phyloP scores from a whole-genome alignment of 2,888 invertebrate species.

The Stictocephala bisonia region DNA sequence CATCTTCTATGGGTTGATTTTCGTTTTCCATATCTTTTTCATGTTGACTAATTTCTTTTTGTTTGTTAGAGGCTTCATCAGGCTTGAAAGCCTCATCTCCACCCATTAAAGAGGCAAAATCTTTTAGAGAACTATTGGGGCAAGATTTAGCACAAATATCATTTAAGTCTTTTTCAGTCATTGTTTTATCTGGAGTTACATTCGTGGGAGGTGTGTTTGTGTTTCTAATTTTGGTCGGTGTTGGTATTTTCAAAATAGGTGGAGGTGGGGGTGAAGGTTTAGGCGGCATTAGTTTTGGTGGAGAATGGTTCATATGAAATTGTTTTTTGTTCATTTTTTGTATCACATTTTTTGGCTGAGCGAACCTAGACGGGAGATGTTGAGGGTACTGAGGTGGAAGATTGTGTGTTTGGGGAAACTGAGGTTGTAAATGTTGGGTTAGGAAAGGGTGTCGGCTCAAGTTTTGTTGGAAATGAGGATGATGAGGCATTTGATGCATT shows the following conservation, averaged over 20 bases:
- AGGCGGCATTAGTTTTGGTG: slow-evolving; percentile 60
- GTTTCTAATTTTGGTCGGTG: slow-evolving; percentile 40
- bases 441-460: slow-evolving; percentile 17
- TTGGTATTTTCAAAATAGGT: slow-evolving; percentile 48
- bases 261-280: slow-evolving; percentile 13
- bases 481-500: background rate
- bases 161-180: slow-evolving; percentile 66
- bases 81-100: slow-evolving; percentile 53
- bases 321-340: slow-evolving; percentile 5
- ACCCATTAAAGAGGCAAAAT: slow-evolving; percentile 68
- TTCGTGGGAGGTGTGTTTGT: background rate
- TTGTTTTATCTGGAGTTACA: slow-evolving; percentile 53
- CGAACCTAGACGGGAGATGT: slow-evolving; percentile 4
- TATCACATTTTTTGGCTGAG: slow-evolving; percentile 20
- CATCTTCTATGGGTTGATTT: slow-evolving; percentile 5
- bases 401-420: background rate
- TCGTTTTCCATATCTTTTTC: background rate
- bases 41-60: background rate
- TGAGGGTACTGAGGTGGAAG: slow-evolving; percentile 27
- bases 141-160: slow-evolving; percentile 66
- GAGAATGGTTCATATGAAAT: background rate
- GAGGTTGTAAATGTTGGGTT: slow-evolving; percentile 33
- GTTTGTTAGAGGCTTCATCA: slow-evolving; percentile 1
- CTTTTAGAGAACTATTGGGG: slow-evolving; percentile 67
- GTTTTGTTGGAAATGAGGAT: slow-evolving; percentile 7